Evolutionary conservation across 2,797 vertebrate genomes (phyloP).

Genomic region (Bovichtus diacanthus): DNA sequence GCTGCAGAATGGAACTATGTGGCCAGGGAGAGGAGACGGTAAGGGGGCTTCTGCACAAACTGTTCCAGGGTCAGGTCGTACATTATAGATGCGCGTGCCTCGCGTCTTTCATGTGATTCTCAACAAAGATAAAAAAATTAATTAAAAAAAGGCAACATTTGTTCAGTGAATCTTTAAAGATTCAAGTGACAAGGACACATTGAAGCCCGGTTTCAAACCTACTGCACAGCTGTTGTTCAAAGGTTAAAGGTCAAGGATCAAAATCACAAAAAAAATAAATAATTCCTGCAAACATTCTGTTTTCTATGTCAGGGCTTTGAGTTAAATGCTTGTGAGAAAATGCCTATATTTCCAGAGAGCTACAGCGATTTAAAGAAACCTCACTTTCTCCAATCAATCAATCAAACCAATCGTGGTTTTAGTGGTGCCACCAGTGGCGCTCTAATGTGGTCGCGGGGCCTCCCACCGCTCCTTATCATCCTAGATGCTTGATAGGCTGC

Average conservation of each 20-base stretch:
- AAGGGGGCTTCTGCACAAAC: not conserved
- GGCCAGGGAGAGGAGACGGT: slow-evolving; percentile 5
- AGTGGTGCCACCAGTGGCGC: no score
- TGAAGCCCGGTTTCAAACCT: no score
- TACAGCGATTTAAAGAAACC: not conserved
- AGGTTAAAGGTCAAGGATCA: not conserved
- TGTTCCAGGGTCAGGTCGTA: slow-evolving; percentile 24
- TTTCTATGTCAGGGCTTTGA: not conserved
- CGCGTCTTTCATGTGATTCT: slow-evolving; percentile 10
- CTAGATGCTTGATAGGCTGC: no score
- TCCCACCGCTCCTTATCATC: not conserved
- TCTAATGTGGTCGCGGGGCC: no score
- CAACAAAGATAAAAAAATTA: not conserved
- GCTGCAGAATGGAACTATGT: slow-evolving; percentile 60
- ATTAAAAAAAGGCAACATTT: no score
- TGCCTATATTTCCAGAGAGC: not conserved
- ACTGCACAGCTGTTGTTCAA: no score
- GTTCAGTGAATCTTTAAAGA: not conserved
- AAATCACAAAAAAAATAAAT: no score
- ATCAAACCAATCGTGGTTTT: no score
- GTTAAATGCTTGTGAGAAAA: not conserved
- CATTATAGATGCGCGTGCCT: slow-evolving; percentile 13
- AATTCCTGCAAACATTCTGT: no score
- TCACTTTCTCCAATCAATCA: no score
- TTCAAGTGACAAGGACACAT: not conserved